Evolutionary conservation across 1,140 invertebrate genomes (phyloP), one percentile per base, ranked within the genome.

Genomic region (Tyrophagus putrescentiae): DNA sequence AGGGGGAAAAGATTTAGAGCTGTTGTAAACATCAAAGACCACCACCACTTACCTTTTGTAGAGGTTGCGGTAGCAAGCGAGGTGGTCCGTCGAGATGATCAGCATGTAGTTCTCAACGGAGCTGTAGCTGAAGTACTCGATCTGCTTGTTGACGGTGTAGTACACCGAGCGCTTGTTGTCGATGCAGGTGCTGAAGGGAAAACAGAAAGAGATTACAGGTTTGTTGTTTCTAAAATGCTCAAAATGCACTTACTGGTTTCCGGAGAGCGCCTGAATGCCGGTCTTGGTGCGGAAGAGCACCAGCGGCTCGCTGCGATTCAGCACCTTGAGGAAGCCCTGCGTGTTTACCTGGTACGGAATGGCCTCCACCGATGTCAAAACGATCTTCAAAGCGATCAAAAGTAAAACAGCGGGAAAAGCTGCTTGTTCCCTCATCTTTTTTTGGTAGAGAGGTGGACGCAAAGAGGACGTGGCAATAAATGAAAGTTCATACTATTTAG

Each of bases 181-280:
- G 21, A 25, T 25, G 31, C 45, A 48, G 45, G 45, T 48, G 7
- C 45, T 48, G n/a, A n/a, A 48, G 18, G 13, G 36, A 21, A 39
- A 21, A 13, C 13, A 39, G 13, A 39, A 13, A 39, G 13, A 13
- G 21, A 21, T n/a, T n/a, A n/a, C n/a, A n/a, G n/a, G n/a, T n/a
- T n/a, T n/a, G n/a, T n/a, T n/a, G n/a, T n/a, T n/a, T n/a, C n/a
- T n/a, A n/a, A n/a, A n/a, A n/a, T n/a, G n/a, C n/a, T n/a, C n/a
- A n/a, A n/a, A n/a, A n/a, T n/a, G n/a, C n/a, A n/a, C 45, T 48
- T 48, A 48, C 45, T 48, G 7, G 31, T 48, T 48, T 7, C 45
- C 45, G 45, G 7, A 25, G 21, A 48, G 31, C 6, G 31, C 31
- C 31, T 48, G 45, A 21, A 48, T 48, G 7, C 45, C 45, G 7